Conservation (phyloP, 2,888 invertebrate genomes). For the Volucella inanis region DNA sequence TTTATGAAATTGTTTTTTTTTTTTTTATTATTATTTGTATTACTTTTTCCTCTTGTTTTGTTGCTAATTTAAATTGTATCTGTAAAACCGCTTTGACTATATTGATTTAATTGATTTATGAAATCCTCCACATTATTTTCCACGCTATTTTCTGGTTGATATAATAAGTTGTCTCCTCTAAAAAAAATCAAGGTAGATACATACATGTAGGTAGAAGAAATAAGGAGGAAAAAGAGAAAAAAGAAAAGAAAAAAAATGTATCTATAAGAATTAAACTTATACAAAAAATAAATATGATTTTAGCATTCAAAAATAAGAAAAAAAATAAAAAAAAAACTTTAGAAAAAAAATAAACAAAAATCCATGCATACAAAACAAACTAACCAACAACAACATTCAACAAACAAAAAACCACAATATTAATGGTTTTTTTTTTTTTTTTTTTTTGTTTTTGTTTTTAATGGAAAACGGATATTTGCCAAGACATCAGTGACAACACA, state of each 20-base stretch:
- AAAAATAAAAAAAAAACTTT: not conserved
- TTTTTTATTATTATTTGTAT: constrained; percentile 15
- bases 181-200: constrained; percentile 27
- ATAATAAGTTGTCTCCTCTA: constrained; percentile 57
- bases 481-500: not conserved
- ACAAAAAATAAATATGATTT: constrained; percentile 20
- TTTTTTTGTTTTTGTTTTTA: too few species aligned
- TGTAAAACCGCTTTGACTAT: constrained; percentile 54
- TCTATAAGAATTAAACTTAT: constrained; percentile 30
- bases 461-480: too few species aligned
- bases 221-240: constrained; percentile 41
- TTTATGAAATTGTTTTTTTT: constrained; percentile 29
- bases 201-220: constrained; percentile 27
- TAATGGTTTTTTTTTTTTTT: too few species aligned
- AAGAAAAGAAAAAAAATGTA: constrained; percentile 29
- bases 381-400: not conserved
- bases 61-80: constrained; percentile 43
- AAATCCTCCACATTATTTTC: constrained; percentile 33
- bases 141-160: constrained; percentile 55
- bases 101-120: constrained; percentile 38
- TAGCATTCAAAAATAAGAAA: constrained; percentile 16
- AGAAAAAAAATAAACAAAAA: constrained; percentile 32
- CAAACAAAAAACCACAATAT: constrained; percentile 18
- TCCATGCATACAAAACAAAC: constrained; percentile 61
- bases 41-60: not conserved